Base-by-base conservation (phyloP, 1,140 invertebrate species). In the Wiebesia pumilae region DNA sequence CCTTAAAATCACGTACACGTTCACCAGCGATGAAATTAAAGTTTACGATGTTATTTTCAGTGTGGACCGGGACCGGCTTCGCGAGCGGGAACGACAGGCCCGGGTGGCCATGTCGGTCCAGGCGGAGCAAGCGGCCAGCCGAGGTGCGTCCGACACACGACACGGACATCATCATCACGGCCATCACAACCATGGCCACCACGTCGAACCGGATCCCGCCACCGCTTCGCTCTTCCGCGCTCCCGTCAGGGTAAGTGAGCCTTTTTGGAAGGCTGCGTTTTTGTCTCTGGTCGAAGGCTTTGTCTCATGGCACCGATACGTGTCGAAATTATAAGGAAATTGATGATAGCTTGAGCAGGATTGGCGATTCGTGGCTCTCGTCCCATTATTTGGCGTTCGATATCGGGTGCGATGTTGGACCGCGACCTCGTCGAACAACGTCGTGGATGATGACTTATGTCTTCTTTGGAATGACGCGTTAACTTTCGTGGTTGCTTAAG, bases 41-140 rank as follows among this genome's bases (percentile, higher is more conserved):
- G 3, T 62, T 2, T 14, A 54, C 27, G 58, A 14, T 62, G 58
- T 88, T 91, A 88, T 95, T 87, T 95, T 21, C 94, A 96, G 96
- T 91, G 95, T 96, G 94, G 96, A 96, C 91, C 95, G 96, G 92
- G 96, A 96, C 93, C 94, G 96, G 89, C 95, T 96, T 91, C 95
- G 96, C 87, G 96, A 97, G 93, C 94, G 95, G 91, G 96, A 97
- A 92, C 94, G 96, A 91, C 95, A 95, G 92, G 96, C 96, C 90
- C 94, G 96, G 84, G 95, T 95, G 90, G 96, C 96, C 92, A 96
- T 96, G 95, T 95, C 95, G 90, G 95, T 95, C 90, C 94, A 95
- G 89, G 95, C 94, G 88, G 95, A 95, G 90, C 95, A 95, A 88
- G 94, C 94, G 87, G 94, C 95, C 89, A 93, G 93, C 75, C 93